Percentiles rank a stretch among this genome's conserved stretches.
Conservation (phyloP, 1,140 invertebrate species). For the Asbolus verrucosus region DNA sequence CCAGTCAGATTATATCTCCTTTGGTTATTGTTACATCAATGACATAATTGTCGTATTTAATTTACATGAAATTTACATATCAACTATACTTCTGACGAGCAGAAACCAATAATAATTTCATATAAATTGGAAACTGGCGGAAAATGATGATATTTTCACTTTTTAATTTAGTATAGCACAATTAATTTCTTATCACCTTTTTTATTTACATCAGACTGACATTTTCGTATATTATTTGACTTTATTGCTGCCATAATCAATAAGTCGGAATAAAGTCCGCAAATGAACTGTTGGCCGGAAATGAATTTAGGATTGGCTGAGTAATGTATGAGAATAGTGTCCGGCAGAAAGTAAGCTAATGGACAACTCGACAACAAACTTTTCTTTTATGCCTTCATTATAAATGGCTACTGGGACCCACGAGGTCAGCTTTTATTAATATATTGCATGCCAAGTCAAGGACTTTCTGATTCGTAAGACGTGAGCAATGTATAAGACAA, state of each 20-base stretch:
- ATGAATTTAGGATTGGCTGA: constrained; percentile 3
- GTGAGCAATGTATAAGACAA: background rate
- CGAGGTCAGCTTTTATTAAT: constrained; percentile 28
- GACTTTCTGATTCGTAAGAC: background rate
- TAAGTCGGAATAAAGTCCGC: constrained; percentile 6
- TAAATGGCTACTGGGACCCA: background rate
- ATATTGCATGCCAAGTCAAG: constrained; percentile 13
- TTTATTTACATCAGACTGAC: too few relatives aligned
- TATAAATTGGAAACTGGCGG: too few relatives aligned
- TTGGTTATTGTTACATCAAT: constrained; percentile 5
- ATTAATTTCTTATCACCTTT: too few relatives aligned
- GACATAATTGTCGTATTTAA: constrained; percentile 8
- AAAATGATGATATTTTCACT: too few relatives aligned
- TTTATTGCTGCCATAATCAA: too few relatives aligned
- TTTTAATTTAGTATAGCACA: too few relatives aligned
- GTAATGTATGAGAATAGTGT: constrained; percentile 13
- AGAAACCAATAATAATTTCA: background rate
- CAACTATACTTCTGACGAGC: background rate
- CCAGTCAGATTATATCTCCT: background rate
- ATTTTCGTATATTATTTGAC: too few relatives aligned
- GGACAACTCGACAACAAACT: constrained; percentile 13
- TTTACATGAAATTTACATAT: constrained; percentile 2
- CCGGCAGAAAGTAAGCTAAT: constrained; percentile 22
- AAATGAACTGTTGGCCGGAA: constrained; percentile 3
- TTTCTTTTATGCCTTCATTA: constrained; percentile 14